Evolutionary conservation across 2,888 invertebrate species (phyloP), one percentile per base, ranked within the genome.

Genomic region (Silvanus unidentatus): DNA sequence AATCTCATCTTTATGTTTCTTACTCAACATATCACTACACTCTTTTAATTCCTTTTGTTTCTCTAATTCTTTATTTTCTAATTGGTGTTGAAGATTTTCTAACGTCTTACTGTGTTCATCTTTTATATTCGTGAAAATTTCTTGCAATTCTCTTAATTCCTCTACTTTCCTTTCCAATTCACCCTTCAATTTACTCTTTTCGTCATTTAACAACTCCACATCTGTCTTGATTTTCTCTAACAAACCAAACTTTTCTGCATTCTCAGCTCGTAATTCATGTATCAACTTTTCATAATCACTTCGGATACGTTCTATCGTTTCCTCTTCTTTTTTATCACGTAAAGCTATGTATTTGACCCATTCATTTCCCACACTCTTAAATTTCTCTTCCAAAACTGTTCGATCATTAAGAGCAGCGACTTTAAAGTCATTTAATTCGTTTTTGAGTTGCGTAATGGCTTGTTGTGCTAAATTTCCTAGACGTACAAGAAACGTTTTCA

Each of bases 1-100:
- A 34, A 91, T 75, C 68, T 91, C 88, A 12, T 80, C 82, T 69
- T 84, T 86, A 65, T 88, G 86, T 57, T 86, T 83, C 46, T 80
- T 74, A 42, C 79, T 80, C 51, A 89, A 73, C 52, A 81, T 79
- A 47, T 88, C 86, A 2, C 81, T 80, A 9, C 82, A 12, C 42
- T 85, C 84, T 56, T 82, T 83, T 9, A 87, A 69, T 15, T 81
- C 77, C 49, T 76, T 77, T 52, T 82, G 70, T 35, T 58, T 61
- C 15, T 67, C 64, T 8, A 60, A 57, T 50, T 78, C 77, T 2
- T 75, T 63, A 30, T 76, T 74, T 49, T 73, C 72, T 48, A 53
- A 36, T 43, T 53, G 44, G 22, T 43, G 47, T 10, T 43, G 39
- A 22, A 63, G 40, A 14, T 59, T 52, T 40, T 51, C 50, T 44